Percentiles rank a stretch among this genome's conserved stretches.
These are phyloP conservation scores for Ornithoptera alexandrae DNA, from an alignment of 2,888 invertebrate genomes.

Conservation along the genomic window DNA sequence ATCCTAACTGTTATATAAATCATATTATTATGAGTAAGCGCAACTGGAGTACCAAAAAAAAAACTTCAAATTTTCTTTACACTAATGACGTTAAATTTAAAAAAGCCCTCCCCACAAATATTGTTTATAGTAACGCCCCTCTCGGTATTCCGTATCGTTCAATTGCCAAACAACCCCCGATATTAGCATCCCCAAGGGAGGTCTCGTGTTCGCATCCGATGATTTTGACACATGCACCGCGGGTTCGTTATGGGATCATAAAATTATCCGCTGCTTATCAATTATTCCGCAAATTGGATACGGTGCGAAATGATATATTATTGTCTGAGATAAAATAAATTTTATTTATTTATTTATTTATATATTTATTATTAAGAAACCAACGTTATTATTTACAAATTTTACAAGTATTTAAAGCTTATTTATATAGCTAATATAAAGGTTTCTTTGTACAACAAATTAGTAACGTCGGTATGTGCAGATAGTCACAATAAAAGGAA, in stretches of 20 bases:
- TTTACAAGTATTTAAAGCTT: no score
- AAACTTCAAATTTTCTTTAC: neutral
- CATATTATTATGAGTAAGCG: no score
- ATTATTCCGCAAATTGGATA: conserved; percentile 24
- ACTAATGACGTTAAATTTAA: neutral
- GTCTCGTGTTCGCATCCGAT: conserved; percentile 28
- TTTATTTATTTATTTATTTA: no score
- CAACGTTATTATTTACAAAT: no score
- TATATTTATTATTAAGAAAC: no score
- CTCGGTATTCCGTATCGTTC: neutral
- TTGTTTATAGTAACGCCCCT: neutral
- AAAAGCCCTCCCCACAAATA: neutral
- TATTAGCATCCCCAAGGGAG: conserved; percentile 25
- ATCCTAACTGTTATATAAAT: no score
- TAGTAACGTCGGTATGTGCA: no score
- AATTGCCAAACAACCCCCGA: conserved; percentile 7
- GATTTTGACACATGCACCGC: conserved; percentile 31
- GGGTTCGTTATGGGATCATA: conserved; percentile 28
- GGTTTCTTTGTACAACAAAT: no score
- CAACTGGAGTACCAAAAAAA: neutral
- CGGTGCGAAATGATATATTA: conserved; percentile 2
- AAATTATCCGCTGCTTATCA: conserved; percentile 27
- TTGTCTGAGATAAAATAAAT: no score
- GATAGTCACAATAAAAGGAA: no score
- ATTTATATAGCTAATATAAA: no score